phyloP scores from a whole-genome alignment of 1,140 invertebrate species.

The Dendrolimus punctatus region DNA sequence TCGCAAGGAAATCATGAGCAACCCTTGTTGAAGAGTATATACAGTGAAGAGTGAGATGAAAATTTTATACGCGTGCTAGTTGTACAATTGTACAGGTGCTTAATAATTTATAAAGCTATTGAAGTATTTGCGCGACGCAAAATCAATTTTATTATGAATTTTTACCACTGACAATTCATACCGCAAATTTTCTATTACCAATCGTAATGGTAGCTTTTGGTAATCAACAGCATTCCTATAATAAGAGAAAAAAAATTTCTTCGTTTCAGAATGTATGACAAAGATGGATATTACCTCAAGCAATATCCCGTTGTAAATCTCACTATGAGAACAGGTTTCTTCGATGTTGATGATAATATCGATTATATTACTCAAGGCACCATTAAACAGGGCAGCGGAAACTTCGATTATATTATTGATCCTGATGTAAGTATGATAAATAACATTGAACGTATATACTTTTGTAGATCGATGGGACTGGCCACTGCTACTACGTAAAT shows the following conservation, averaged over 20 bases:
- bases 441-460: no score
- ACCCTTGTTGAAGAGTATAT: no score
- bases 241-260: not conserved
- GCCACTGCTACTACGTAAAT: no score
- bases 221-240: not conserved
- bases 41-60: no score
- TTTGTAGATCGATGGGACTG: no score
- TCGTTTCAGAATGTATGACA: constrained; percentile 22
- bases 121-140: not conserved
- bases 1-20: no score
- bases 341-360: constrained; percentile 19
- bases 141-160: no score
- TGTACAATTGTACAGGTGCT: not conserved
- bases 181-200: not conserved
- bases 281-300: constrained; percentile 15
- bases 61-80: no score
- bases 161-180: no score
- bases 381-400: constrained; percentile 16
- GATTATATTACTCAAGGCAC: constrained; percentile 18
- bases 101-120: not conserved
- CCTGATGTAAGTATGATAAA: constrained; percentile 18
- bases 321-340: constrained; percentile 19
- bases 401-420: constrained; percentile 16
- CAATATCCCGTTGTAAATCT: constrained; percentile 17
- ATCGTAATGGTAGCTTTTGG: not conserved